Conservation (phyloP, 2,113 vertebrate genomes). For the Salvelinus sp. region DNA sequence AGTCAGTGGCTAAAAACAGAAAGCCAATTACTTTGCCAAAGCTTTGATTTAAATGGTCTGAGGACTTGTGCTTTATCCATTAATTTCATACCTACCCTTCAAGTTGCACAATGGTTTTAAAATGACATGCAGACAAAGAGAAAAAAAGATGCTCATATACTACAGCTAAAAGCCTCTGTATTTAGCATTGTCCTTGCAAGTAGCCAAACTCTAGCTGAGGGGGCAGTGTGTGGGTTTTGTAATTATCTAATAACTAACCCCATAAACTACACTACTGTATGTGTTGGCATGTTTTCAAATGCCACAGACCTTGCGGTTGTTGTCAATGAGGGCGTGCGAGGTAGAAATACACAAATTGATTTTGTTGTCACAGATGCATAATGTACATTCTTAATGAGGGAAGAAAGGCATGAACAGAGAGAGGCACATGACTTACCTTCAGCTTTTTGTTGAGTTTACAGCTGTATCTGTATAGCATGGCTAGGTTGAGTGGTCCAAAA, state of each 20-base stretch:
- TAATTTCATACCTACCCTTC: no score
- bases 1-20: slow-evolving; percentile 38
- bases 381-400: slow-evolving; percentile 50
- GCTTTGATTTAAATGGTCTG: slow-evolving; percentile 6
- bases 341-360: slow-evolving; percentile 18
- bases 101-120: no score
- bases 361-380: slow-evolving; percentile 36
- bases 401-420: slow-evolving; percentile 2
- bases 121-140: no score
- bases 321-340: not conserved
- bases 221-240: no score
- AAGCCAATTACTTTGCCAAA: not conserved
- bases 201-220: no score
- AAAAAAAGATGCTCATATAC: no score
- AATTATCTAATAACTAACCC: no score
- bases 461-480: slow-evolving; percentile 94
- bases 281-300: slow-evolving; percentile 9
- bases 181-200: no score
- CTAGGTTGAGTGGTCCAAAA: slow-evolving; percentile 95
- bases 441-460: slow-evolving; percentile 98
- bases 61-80: not conserved
- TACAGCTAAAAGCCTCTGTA: no score
- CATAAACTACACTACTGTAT: no score
- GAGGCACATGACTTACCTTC: slow-evolving; percentile 81
- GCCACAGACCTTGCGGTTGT: slow-evolving; percentile 13